Base-by-base conservation (phyloP, 2,888 invertebrate species). In the Drosophila planitibia region DNA sequence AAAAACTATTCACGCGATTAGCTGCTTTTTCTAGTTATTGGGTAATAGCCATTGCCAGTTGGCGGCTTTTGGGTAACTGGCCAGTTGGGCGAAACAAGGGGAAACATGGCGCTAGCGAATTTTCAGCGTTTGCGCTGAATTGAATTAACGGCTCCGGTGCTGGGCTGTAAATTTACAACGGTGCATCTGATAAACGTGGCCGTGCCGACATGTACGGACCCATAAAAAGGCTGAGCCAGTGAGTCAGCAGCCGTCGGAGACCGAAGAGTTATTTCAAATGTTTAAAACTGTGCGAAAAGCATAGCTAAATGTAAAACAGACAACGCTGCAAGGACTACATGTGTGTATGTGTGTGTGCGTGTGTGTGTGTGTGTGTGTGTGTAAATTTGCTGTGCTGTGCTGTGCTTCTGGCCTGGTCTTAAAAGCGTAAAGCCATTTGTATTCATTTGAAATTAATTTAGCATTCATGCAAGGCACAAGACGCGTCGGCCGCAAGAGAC, bases 371-470 rank as follows among this genome's bases (percentile, higher is more conserved):
- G 39, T 41, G 52, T 70, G 52, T 59, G 70, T 58, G 71, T 53
- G 71, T 71, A 63, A 70, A 75, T 68, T 68, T 81, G 71, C 70
- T 78, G 64, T 57, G 66, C 65, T 73, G 60, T 73, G 47, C 74
- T 63, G 58, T 63, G 78, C 62, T 67, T 66, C 78, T 79, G 68
- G 54, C 64, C 69, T 75, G 85, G 81, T 85, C 85, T 90, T 86
- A 86, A 86, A 89, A 89, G 87, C 91, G 89, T 90, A 90, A 88
- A 88, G 81, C 87, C 87, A 88, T 88, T 88, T 88, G 91, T 88
- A 88, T 88, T 88, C 87, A 88, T 88, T 88, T 87, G 87, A 88
- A 88, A 88, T 88, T 88, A 88, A 88, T 88, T 88, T 88, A 88
- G 91, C 87, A 88, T 88, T 88, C 87, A 86, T 86, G 83, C 90